Evolutionary conservation across 2,888 invertebrate species (phyloP).

Genomic region (Pseudoips prasinana): DNA sequence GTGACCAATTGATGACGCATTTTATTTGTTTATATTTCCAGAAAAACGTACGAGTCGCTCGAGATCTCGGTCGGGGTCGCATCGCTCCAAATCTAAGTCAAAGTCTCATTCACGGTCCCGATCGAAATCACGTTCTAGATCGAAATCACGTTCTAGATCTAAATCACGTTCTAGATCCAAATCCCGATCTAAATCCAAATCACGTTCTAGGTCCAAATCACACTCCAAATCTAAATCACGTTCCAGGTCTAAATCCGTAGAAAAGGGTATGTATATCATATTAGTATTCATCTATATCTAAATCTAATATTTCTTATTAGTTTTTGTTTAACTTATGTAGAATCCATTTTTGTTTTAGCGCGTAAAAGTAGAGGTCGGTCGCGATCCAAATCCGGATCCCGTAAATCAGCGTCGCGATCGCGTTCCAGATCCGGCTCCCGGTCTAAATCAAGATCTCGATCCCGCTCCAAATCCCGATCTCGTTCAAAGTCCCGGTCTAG

Average conservation of each 20-base stretch:
- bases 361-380: constrained; percentile 30
- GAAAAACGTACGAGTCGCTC: constrained; percentile 39
- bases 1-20: too few relatives aligned
- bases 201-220: constrained; percentile 29
- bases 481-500: constrained; percentile 29
- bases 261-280: constrained; percentile 17
- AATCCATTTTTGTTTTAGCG: constrained; percentile 8
- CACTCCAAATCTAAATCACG: constrained; percentile 19
- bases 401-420: constrained; percentile 20
- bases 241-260: constrained; percentile 20
- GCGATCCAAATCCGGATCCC: constrained; percentile 26
- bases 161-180: constrained; percentile 7
- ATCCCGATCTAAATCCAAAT: constrained; percentile 4
- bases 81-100: constrained; percentile 34
- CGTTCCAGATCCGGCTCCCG: constrained; percentile 20
- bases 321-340: background rate
- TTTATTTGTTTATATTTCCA: constrained; percentile 9
- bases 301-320: too few relatives aligned
- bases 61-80: constrained; percentile 41
- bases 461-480: constrained; percentile 38
- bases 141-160: constrained; percentile 29
- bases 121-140: constrained; percentile 17
- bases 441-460: constrained; percentile 23
- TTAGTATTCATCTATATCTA: too few relatives aligned
- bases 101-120: constrained; percentile 22